phyloP scores from a whole-genome alignment of 1,140 invertebrate species.

The Neotoxoptera formosana region DNA sequence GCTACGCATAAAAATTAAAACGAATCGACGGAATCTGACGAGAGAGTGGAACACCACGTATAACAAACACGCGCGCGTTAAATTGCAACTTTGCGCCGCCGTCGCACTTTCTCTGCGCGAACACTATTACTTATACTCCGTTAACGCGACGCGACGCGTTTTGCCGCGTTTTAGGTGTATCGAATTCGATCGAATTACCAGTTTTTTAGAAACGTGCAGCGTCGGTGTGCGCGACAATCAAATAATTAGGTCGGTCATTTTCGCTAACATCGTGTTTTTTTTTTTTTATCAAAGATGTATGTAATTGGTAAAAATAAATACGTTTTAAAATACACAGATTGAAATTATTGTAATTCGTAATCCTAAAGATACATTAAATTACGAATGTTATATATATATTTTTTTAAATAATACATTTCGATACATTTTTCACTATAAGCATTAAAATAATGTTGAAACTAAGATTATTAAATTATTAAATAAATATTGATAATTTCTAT shows the following conservation, averaged over 20 bases:
- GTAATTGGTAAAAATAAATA: neutral
- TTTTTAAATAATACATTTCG: too few relatives aligned
- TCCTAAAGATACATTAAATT: too few relatives aligned
- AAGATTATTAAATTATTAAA: too few relatives aligned
- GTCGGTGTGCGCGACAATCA: neutral
- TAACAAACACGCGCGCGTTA: neutral
- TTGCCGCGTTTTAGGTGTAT: slow-evolving; percentile 1
- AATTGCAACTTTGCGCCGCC: slow-evolving; percentile 9
- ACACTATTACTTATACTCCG: neutral
- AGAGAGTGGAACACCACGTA: neutral
- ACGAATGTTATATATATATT: too few relatives aligned
- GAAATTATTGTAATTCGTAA: too few relatives aligned
- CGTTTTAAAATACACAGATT: too few relatives aligned
- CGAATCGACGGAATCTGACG: neutral
- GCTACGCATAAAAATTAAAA: neutral
- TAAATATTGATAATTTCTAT: neutral
- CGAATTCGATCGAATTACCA: slow-evolving; percentile 43
- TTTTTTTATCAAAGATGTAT: neutral
- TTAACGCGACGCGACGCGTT: neutral
- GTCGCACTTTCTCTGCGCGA: slow-evolving; percentile 15
- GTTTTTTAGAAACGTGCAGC: slow-evolving; percentile 31
- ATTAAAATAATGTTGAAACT: too few relatives aligned
- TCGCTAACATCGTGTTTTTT: neutral
- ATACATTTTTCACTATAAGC: too few relatives aligned
- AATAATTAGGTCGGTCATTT: slow-evolving; percentile 16